Evolutionary conservation across 2,113 vertebrate genomes (phyloP).

Genomic region (Alethe diademata): DNA sequence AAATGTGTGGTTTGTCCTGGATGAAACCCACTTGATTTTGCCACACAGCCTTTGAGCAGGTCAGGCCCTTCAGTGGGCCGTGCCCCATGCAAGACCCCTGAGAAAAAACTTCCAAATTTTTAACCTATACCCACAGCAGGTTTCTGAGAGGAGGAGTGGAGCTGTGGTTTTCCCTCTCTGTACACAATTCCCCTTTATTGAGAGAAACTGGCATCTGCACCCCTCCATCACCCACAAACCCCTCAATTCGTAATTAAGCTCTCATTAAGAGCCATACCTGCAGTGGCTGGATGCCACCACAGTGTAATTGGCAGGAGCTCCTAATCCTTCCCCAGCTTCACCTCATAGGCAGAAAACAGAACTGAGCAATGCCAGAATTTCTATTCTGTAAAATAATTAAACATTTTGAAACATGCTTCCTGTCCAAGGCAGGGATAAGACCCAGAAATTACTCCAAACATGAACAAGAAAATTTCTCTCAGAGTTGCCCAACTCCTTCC

Average conservation of each 20-base stretch:
- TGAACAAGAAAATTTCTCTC: background rate
- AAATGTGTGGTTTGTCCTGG: background rate
- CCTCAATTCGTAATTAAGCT: background rate
- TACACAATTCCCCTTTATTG: background rate
- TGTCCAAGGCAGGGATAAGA: background rate
- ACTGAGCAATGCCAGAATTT: background rate
- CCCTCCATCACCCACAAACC: background rate
- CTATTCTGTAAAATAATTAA: background rate
- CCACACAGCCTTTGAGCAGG: background rate
- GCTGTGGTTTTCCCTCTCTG: background rate
- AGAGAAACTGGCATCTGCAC: background rate
- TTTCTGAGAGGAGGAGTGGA: background rate
- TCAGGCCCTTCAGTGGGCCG: accelerated
- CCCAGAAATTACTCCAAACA: background rate
- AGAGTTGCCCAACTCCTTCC: background rate
- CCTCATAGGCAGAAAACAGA: background rate
- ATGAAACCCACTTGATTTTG: background rate
- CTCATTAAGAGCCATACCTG: background rate
- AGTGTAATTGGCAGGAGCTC: background rate
- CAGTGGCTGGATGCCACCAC: background rate
- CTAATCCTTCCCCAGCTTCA: background rate
- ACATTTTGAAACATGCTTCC: background rate
- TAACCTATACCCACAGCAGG: background rate
- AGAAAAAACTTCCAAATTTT: accelerated
- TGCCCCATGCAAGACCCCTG: background rate